phyloP scores from a whole-genome alignment of 2,888 invertebrate species.

The Pristionchus fissidentatus region DNA sequence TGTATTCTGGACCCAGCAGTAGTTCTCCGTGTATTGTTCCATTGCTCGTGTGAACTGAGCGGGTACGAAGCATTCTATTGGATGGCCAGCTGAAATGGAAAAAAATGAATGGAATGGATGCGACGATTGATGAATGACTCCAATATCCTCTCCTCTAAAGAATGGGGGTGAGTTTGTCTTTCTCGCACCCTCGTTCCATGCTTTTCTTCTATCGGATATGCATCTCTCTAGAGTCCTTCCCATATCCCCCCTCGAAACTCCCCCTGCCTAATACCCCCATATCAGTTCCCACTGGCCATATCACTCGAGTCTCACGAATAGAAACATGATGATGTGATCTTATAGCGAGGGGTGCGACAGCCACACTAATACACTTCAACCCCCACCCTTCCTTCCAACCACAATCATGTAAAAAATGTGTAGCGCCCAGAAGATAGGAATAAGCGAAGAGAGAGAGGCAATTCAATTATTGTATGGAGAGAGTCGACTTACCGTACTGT shows the following conservation, averaged over 20 bases:
- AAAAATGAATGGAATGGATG: neutral
- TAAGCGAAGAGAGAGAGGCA: neutral
- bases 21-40: constrained; percentile 79
- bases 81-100: constrained; percentile 76
- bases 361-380: constrained; percentile 13
- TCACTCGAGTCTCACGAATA: neutral
- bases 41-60: constrained; percentile 79
- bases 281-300: neutral
- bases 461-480: neutral
- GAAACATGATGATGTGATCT: neutral
- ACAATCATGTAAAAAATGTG: constrained; percentile 10
- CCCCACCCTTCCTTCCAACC: neutral
- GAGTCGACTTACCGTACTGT: constrained; percentile 74
- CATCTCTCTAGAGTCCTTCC: constrained; percentile 44
- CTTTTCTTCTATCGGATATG: neutral
- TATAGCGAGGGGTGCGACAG: constrained; percentile 1
- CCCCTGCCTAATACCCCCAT: neutral
- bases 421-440: neutral
- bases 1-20: constrained; percentile 77
- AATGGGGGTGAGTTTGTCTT: neutral
- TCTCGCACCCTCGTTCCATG: constrained; percentile 23
- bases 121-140: constrained; percentile 21
- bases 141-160: constrained; percentile 34
- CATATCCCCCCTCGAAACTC: too few relatives aligned
- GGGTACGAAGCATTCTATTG: constrained; percentile 79